Percentiles rank a stretch among this genome's conserved stretches.
Evolutionary conservation across 2,113 vertebrate species (phyloP).

Genomic region (Noturus placidus): DNA sequence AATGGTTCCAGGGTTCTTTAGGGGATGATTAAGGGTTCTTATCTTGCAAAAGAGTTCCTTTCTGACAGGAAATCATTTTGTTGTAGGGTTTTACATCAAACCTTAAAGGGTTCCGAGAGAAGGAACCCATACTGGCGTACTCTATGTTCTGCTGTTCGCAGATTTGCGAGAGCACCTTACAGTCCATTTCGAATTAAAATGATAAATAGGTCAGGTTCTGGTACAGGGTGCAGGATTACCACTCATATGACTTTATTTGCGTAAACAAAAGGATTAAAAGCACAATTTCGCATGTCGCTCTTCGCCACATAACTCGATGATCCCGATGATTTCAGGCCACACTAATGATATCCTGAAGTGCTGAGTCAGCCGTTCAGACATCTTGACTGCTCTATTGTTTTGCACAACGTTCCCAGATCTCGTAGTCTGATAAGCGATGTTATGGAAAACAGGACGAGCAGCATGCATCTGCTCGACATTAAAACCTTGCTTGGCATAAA

Average conservation of each 20-base stretch:
- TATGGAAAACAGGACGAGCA: background rate
- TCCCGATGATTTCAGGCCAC: background rate
- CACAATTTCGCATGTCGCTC: background rate
- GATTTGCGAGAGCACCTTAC: background rate
- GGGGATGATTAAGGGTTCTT: background rate
- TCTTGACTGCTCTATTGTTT: background rate
- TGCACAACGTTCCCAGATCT: background rate
- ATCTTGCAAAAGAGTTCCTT: background rate
- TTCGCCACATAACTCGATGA: background rate
- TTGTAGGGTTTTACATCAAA: background rate
- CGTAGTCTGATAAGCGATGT: background rate
- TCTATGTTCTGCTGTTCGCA: background rate
- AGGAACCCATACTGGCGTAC: background rate
- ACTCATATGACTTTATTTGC: background rate
- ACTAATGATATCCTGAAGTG: background rate
- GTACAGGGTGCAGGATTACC: background rate
- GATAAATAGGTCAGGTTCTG: background rate
- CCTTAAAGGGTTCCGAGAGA: background rate
- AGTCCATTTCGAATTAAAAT: background rate
- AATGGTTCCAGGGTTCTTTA: background rate
- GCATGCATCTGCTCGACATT: conserved; percentile 42
- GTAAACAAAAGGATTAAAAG: background rate
- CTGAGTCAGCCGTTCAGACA: background rate
- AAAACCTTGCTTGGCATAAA: conserved; percentile 62
- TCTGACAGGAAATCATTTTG: background rate